Evolutionary conservation across 2,113 vertebrate genomes (phyloP).

Genomic region (Corynorhinus townsendii): DNA sequence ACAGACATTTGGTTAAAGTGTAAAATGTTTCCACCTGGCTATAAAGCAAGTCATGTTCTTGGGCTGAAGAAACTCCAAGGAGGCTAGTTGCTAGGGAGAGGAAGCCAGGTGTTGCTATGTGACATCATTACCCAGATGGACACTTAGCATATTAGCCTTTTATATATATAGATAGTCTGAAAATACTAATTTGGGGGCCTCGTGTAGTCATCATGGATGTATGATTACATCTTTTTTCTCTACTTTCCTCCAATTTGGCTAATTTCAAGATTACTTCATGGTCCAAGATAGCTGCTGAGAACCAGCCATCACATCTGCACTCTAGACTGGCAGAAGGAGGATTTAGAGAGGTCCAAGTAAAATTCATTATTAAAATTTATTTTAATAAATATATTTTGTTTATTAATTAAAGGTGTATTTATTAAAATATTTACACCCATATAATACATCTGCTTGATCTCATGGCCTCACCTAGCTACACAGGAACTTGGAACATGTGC

Average conservation of each 20-base stretch:
- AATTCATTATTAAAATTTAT: not conserved
- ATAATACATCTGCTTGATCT: not conserved
- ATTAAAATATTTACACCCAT: not conserved
- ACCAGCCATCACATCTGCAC: not conserved
- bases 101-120: too few relatives aligned
- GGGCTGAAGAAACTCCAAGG: too few relatives aligned
- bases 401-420: not conserved
- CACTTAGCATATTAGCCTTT: too few relatives aligned
- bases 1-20: too few relatives aligned
- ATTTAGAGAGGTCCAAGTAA: not conserved
- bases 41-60: too few relatives aligned
- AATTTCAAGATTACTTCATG: not conserved
- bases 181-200: not conserved
- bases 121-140: too few relatives aligned
- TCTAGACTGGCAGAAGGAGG: not conserved
- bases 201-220: not conserved
- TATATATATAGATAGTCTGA: not conserved
- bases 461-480: not conserved
- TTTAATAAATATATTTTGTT: not conserved
- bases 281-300: not conserved
- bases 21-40: too few relatives aligned
- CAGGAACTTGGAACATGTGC: not conserved
- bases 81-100: too few relatives aligned
- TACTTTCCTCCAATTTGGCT: not conserved
- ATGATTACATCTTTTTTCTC: not conserved